A percentile compares a stretch with the other conserved stretches of the same genome.
Evolutionary conservation across 2,113 vertebrate species (phyloP).

Genomic region (Indri indri): DNA sequence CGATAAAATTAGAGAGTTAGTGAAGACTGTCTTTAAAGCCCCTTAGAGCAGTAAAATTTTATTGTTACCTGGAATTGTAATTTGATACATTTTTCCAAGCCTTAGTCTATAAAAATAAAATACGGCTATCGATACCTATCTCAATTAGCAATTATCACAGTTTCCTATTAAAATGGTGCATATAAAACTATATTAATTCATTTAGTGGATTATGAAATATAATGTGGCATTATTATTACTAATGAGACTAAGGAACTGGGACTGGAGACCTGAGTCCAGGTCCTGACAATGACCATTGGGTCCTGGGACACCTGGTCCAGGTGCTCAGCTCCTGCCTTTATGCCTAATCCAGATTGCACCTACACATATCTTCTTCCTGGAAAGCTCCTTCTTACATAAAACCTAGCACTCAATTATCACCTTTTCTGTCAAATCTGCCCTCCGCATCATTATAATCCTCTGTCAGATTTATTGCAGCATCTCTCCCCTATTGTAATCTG

Average conservation of each 20-base stretch:
- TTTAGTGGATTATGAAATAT: neutral
- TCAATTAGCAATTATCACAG: neutral
- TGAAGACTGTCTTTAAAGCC: neutral
- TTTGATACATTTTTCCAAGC: neutral
- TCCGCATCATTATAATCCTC: neutral
- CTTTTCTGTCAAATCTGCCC: neutral
- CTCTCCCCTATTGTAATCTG: neutral
- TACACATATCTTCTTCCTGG: neutral
- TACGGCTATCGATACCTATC: neutral
- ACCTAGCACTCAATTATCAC: neutral
- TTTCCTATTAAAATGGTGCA: neutral
- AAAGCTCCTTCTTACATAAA: neutral
- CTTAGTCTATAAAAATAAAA: constrained; percentile 39
- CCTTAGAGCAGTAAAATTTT: neutral
- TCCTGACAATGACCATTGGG: neutral
- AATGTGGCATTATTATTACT: neutral
- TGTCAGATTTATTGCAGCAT: neutral
- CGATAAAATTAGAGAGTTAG: constrained; percentile 19
- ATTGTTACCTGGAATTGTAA: constrained; percentile 13
- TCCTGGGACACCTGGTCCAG: neutral
- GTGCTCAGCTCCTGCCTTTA: neutral
- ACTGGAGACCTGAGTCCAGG: neutral
- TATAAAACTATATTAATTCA: neutral
- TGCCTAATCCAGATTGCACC: neutral
- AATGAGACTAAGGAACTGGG: neutral